These are phyloP conservation scores for Eudasyphora cyanicolor DNA, from an alignment of 2,888 invertebrate genomes.

Conservation along the genomic window DNA sequence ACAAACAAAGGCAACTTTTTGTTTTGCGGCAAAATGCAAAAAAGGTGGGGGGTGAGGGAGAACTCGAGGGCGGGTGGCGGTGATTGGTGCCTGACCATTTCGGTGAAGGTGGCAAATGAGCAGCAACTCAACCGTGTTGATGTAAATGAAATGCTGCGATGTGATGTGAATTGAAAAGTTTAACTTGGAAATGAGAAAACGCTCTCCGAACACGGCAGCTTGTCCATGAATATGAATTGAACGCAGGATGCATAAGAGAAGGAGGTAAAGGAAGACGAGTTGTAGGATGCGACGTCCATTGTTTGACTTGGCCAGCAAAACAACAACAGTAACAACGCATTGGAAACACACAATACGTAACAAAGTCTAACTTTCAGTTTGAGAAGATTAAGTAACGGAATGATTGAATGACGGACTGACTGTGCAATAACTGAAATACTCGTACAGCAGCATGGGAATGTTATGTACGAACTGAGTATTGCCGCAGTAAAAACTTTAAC, in stretches of 20 bases:
- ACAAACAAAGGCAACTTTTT: not conserved
- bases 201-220: not conserved
- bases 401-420: not conserved
- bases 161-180: conserved; percentile 11
- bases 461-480: not conserved
- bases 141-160: conserved; percentile 14
- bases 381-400: not conserved
- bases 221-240: not conserved
- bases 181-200: conserved; percentile 4
- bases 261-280: no score
- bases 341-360: not conserved
- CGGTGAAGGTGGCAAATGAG: conserved; percentile 10
- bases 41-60: no score
- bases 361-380: not conserved
- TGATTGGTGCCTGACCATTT: not conserved
- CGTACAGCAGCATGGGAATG: no score
- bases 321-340: not conserved
- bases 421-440: not conserved
- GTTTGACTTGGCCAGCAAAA: not conserved
- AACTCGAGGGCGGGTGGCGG: not conserved
- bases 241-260: no score
- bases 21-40: not conserved
- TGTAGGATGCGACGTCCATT: not conserved
- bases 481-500: no score
- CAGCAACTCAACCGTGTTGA: conserved; percentile 10